Conservation (phyloP, 2,888 invertebrate species). For the Brachypalpus laphriformis region DNA sequence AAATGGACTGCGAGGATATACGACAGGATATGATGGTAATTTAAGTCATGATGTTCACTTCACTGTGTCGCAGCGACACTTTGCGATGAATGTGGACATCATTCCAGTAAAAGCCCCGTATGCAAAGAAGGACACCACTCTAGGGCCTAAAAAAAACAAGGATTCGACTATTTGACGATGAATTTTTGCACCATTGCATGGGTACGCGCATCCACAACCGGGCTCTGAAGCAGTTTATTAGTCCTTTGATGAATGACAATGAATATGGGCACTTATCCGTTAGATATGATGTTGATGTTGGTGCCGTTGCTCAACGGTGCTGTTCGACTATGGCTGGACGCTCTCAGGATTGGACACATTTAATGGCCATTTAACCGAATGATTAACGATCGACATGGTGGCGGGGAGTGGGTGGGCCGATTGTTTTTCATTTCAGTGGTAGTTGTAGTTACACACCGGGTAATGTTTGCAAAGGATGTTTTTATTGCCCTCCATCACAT, state of each 20-base stretch:
- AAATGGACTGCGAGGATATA: slow-evolving; percentile 74
- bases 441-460: slow-evolving; percentile 67
- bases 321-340: slow-evolving; percentile 66
- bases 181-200: slow-evolving; percentile 70
- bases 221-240: slow-evolving; percentile 69
- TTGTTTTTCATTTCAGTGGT: slow-evolving; percentile 68
- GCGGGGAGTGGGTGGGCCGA: slow-evolving; percentile 39
- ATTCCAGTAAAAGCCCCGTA: slow-evolving; percentile 17
- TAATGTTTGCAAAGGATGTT: slow-evolving; percentile 62
- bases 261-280: slow-evolving; percentile 74
- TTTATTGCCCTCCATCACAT: slow-evolving; percentile 67
- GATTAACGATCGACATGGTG: slow-evolving; percentile 79
- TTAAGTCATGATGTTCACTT: slow-evolving; percentile 74
- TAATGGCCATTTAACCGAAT: slow-evolving; percentile 83
- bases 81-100: slow-evolving; percentile 44
- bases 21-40: slow-evolving; percentile 74
- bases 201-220: slow-evolving; percentile 46
- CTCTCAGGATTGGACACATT: slow-evolving; percentile 80
- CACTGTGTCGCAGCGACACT: slow-evolving; percentile 64
- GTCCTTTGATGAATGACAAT: slow-evolving; percentile 74
- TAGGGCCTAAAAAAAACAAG: slow-evolving; percentile 1
- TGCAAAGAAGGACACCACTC: slow-evolving; percentile 63
- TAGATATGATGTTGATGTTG: slow-evolving; percentile 72
- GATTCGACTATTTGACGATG: slow-evolving; percentile 70
- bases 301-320: slow-evolving; percentile 18